These are phyloP conservation scores for Drosophila paulistorum DNA, from an alignment of 1,140 invertebrate genomes.

Conservation along the genomic window DNA sequence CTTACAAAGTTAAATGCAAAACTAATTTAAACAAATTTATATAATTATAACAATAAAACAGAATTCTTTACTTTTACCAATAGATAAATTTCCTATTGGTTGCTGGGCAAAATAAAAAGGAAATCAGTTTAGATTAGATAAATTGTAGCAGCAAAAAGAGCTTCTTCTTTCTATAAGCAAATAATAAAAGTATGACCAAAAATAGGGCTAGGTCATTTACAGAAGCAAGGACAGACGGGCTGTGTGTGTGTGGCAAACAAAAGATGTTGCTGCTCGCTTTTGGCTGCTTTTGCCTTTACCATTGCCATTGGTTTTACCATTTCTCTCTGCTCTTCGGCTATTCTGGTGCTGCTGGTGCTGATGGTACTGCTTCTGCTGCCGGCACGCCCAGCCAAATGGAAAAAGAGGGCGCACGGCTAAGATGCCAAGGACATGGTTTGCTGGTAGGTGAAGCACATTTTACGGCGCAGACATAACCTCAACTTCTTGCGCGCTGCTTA, in stretches of 20 bases:
- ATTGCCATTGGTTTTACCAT: slow-evolving; percentile 2
- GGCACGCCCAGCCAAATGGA: slow-evolving; percentile 54
- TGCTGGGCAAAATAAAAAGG: too few relatives aligned
- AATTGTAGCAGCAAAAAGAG: slow-evolving; percentile 27
- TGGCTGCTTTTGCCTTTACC: not conserved
- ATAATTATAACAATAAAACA: too few relatives aligned
- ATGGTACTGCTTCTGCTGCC: slow-evolving; percentile 22
- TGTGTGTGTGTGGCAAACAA: slow-evolving; percentile 1
- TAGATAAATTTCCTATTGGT: too few relatives aligned
- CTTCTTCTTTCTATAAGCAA: slow-evolving; percentile 43
- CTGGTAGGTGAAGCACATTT: slow-evolving; percentile 64
- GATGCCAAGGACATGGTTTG: slow-evolving; percentile 50
- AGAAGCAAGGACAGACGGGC: slow-evolving; percentile 33
- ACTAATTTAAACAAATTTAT: too few relatives aligned
- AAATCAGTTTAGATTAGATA: too few relatives aligned
- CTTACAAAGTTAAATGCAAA: too few relatives aligned
- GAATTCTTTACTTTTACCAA: too few relatives aligned
- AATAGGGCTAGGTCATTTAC: slow-evolving; percentile 78
- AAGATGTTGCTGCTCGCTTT: slow-evolving; percentile 25
- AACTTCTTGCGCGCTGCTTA: slow-evolving; percentile 80
- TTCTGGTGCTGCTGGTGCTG: slow-evolving; percentile 16
- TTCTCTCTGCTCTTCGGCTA: slow-evolving; percentile 4
- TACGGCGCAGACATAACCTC: slow-evolving; percentile 79
- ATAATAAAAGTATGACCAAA: slow-evolving; percentile 56
- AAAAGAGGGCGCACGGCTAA: slow-evolving; percentile 38